phyloP scores from a whole-genome alignment of 2,797 vertebrate genomes.

The Dendrocincla fuliginosa region DNA sequence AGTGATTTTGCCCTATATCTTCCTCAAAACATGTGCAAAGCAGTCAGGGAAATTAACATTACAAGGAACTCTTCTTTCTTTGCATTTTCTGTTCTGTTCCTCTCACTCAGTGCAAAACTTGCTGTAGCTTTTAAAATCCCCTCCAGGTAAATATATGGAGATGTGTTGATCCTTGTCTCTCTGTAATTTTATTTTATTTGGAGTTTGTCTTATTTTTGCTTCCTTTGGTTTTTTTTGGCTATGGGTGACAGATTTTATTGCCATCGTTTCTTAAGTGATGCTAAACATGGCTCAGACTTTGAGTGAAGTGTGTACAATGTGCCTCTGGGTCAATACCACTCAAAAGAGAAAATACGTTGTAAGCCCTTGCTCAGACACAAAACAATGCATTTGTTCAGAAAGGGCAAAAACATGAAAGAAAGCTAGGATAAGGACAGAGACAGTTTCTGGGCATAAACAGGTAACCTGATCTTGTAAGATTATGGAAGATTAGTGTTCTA shows the following conservation, averaged over 20 bases:
- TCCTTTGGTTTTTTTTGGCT: neutral
- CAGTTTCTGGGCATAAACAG: constrained; percentile 74
- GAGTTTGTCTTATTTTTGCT: neutral
- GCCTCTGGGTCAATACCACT: constrained; percentile 57
- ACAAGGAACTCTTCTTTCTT: neutral
- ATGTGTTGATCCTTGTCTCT: neutral
- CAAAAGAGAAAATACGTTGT: constrained; percentile 62
- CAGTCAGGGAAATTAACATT: neutral
- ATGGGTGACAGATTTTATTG: constrained; percentile 2
- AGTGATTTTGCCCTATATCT: constrained; percentile 28
- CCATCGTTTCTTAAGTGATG: constrained; percentile 5
- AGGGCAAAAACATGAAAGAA: constrained; percentile 65
- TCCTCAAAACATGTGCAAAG: neutral
- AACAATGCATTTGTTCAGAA: constrained; percentile 63
- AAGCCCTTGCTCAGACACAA: constrained; percentile 70
- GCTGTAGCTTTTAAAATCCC: neutral
- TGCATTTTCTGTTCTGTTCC: neutral
- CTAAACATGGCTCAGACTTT: constrained; percentile 32
- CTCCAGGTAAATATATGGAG: constrained; percentile 22
- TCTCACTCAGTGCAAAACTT: neutral
- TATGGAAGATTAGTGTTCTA: constrained; percentile 70
- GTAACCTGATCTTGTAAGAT: constrained; percentile 77
- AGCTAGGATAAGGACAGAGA: constrained; percentile 57
- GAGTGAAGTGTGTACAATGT: neutral
- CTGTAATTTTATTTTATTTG: neutral